Base-by-base conservation (phyloP, 2,888 invertebrate species). In the Chaetoderma sp. region DNA sequence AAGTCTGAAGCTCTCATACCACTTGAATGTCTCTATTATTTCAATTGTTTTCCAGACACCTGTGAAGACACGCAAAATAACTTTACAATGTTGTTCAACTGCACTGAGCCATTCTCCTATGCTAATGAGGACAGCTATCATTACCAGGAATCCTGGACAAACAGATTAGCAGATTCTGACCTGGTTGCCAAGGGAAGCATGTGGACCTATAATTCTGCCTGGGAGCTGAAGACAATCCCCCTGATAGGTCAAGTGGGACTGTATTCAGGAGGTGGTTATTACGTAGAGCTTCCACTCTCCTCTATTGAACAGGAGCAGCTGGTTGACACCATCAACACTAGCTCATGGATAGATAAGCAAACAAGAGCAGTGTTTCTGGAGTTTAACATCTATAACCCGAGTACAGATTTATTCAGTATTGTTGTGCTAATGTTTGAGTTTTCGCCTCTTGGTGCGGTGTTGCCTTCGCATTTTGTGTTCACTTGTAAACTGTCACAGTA, bases 191-290 rank as follows among this genome's bases (percentile, higher is more conserved):
- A n/a, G n/a, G n/a, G n/a, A n/a, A n/a, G n/a, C 47, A n/a, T 21
- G 10, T 79, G 79, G 78, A 54, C 45, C 5, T 68, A 76, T 49
- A 75, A 69, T 60, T 70, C 77, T 16, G 57, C 74, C 1, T 70
- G 67, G 70, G 25, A 72, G 23, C 68, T 78, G 1, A 65, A 72
- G 44, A 74, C 76, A 0, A 58, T 73, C n/a, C 74, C 76, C 13
- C 68, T 67, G 50, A 58, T 60, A 57, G 80, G 76, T 0, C 63
- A 60, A 23, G 58, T 66, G n/a, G 75, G 72, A n/a, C 72, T 76
- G n/a, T 80, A 79, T 59, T 71, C 76, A 21, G 79, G 79, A 6
- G 78, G 78, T 5, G 80, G 80, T 0, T 80, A 75, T 60, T 71
- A 71, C 0, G 21, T 72, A 0, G 73, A 73, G 6, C 58, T 79